These are phyloP conservation scores for Brachionus koreanus DNA, from an alignment of 1,140 invertebrate genomes.

Conservation along the genomic window DNA sequence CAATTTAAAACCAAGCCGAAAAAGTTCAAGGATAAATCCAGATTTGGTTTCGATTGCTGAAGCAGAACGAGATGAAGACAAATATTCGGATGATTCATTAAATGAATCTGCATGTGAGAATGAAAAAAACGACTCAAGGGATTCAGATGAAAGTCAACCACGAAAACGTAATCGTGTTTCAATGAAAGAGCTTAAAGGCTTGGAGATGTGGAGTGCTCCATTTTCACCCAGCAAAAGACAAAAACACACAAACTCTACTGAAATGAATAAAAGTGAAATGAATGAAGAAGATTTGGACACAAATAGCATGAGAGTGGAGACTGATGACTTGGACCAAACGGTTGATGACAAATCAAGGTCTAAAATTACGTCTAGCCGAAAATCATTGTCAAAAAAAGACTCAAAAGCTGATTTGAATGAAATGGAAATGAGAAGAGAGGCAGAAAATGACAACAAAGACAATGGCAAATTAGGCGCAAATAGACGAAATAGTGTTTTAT, in stretches of 20 bases:
- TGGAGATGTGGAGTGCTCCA: neutral
- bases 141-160: neutral
- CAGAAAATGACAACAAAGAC: neutral
- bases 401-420: neutral
- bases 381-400: neutral
- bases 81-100: neutral
- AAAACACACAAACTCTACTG: neutral
- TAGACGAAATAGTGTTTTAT: slow-evolving; percentile 73
- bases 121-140: neutral
- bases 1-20: neutral
- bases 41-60: neutral
- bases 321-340: slow-evolving; percentile 3
- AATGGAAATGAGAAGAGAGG: neutral
- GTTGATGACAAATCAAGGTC: neutral
- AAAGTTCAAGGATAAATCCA: slow-evolving; percentile 1
- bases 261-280: slow-evolving; percentile 15
- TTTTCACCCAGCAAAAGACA: neutral
- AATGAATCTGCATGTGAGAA: neutral
- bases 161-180: neutral
- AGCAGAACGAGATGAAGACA: neutral
- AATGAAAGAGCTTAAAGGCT: neutral
- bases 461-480: slow-evolving; percentile 66
- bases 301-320: slow-evolving; percentile 19
- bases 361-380: neutral
- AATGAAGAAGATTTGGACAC: neutral